Base-by-base conservation (phyloP, 2,113 vertebrate genomes). In the Scomber colias region DNA sequence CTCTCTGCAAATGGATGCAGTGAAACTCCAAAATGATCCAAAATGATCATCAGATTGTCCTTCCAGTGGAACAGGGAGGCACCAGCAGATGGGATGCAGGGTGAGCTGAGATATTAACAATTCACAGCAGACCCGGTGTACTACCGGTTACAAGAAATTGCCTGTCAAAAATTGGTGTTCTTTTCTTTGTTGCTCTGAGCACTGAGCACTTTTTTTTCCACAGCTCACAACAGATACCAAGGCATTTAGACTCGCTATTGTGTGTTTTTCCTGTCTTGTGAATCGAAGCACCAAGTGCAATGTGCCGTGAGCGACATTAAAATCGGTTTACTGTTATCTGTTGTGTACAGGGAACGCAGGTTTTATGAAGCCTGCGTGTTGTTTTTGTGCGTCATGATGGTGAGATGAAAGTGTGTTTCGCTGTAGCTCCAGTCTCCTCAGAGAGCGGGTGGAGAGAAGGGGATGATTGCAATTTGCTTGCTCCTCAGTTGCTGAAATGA, bases 381-480 rank as follows among this genome's bases (percentile, higher is more conserved):
- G 72, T 66, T 67, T 27, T 31, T 48, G 68, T 24, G 59, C 16
- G 11, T 72, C 53, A 75, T 17, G 30, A 15, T 11, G 9, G 57
- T 1, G 31, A 77, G 77, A 85, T 71, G 60, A 81, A 85, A 86
- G 71, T 45, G 27, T 49, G 68, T 82, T 79, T 78, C 16, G 2
- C 81, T 30, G 63, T 11, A 65, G 74, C 79, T 69, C 46, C 59
- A 46, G 75, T 24, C 65, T 84, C 63, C 71, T 72, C 15, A 1
- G 73, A 77, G 71, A 62, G 59, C 1, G 14, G 56, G 63, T 11
- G 3, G 40, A 17, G 70, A 71, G 70, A 73, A 72, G 64, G 9
- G n/a, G n/a, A n/a, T 45, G 78, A 85, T 69, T 72, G 51, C 82
- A 88, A 84, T 84, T 85, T 77, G 71, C 77, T 73, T 46, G 67